Conservation (phyloP, 1,140 invertebrate genomes). For the Lerema accius region DNA sequence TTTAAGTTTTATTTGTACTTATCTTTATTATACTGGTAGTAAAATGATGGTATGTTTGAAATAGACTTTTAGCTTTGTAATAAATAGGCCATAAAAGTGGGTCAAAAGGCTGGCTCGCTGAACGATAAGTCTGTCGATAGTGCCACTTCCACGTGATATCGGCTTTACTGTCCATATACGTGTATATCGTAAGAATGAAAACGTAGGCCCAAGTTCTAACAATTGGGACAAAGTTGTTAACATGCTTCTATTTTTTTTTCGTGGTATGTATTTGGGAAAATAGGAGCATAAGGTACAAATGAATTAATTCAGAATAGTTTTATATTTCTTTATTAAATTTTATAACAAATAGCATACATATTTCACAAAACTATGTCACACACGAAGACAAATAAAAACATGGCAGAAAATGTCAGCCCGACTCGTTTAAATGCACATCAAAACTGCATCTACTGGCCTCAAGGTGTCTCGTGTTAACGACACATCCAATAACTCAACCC, state of each 20-base stretch:
- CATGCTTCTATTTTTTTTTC: no score
- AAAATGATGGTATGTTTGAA: background rate
- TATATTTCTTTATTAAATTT: constrained; percentile 35
- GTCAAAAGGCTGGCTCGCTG: constrained; percentile 34
- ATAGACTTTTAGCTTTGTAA: constrained; percentile 6
- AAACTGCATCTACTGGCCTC: constrained; percentile 39
- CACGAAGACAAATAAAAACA: constrained; percentile 35
- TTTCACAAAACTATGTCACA: constrained; percentile 44
- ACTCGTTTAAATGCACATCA: constrained; percentile 47
- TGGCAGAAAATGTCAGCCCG: constrained; percentile 32
- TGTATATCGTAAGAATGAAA: background rate
- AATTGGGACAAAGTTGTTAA: no score
- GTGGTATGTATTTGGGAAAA: no score
- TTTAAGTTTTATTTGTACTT: no score
- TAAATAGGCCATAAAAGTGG: constrained; percentile 35
- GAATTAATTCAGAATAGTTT: constrained; percentile 8
- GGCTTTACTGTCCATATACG: background rate
- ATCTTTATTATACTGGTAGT: no score
- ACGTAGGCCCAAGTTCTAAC: background rate
- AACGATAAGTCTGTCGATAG: constrained; percentile 38
- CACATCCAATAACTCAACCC: constrained; percentile 14
- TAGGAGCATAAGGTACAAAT: background rate
- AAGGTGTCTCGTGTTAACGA: constrained; percentile 23
- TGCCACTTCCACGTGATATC: constrained; percentile 34
- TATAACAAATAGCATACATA: constrained; percentile 34